phyloP scores from a whole-genome alignment of 2,888 invertebrate species.

The Rhynchonema sp. region DNA sequence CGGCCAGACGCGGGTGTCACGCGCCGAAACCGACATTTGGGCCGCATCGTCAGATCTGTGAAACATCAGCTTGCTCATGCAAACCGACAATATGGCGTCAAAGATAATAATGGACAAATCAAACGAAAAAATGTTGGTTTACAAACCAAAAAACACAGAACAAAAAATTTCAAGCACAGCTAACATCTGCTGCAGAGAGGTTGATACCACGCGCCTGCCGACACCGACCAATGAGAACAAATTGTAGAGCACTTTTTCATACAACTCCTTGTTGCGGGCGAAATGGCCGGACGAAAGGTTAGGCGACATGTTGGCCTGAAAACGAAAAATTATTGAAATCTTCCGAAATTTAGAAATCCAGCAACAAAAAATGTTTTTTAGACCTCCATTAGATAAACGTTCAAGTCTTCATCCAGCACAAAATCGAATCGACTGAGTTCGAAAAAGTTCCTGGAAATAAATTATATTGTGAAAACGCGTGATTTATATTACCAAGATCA shows the following conservation, averaged over 20 bases:
- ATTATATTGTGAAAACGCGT: neutral
- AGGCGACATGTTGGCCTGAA: slow-evolving; percentile 82
- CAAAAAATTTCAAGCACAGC: neutral
- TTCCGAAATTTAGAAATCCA: no score
- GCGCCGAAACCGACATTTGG: no score
- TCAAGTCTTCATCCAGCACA: slow-evolving; percentile 63
- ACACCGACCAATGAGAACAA: slow-evolving; percentile 59
- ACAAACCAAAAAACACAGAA: no score
- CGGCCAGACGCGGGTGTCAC: no score
- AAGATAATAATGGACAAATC: no score
- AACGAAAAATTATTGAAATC: no score
- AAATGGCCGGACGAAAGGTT: slow-evolving; percentile 83
- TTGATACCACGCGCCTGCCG: slow-evolving; percentile 13
- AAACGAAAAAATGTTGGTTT: no score
- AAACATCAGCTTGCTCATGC: no score
- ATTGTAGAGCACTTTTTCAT: slow-evolving; percentile 74
- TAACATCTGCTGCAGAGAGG: slow-evolving; percentile 4
- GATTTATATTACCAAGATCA: neutral
- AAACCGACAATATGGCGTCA: no score
- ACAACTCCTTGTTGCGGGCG: slow-evolving; percentile 59
- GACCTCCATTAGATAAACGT: slow-evolving; percentile 65
- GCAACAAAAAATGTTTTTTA: no score
- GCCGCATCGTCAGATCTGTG: no score
- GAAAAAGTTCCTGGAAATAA: slow-evolving; percentile 46
- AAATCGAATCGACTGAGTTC: slow-evolving; percentile 88